Base-by-base conservation (phyloP, 1,140 invertebrate genomes). In the Phocides pigmalion region DNA sequence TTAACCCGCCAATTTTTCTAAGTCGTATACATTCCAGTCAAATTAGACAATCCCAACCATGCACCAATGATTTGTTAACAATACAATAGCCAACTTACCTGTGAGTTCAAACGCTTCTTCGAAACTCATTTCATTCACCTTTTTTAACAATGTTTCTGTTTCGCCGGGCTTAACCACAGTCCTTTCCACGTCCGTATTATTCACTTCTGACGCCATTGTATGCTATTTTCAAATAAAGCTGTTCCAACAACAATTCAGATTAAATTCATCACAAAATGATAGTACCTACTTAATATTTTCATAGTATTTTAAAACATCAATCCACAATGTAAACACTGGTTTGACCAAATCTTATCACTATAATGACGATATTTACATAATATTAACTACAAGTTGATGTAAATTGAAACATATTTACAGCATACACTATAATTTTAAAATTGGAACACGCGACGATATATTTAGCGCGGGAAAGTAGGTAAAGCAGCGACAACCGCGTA, bases 91-190 rank as follows among this genome's bases (percentile, higher is more conserved):
- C 54, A 50, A 68, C 47, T 74, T 68, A 89, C 86, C 86, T 58
- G 84, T 87, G 20, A 81, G 25, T 61, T 89, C 84, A 56, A 89
- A 83, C 5, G 86, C 86, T 58, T 86, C 84, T 72, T 89, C 86
- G 51, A 89, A 89, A 11, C 50, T 72, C 0, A 77, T 47, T 70
- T 89, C 83, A 11, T 72, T 80, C 4, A 68, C 37, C 46, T 79
- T 85, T 37, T 56, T 68, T 4, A 71, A 49, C 66, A 46, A 68
- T 42, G 70, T 78, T 11, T 76, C 73, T 9, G 44, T 50, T 14
- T 73, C 73, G 8, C n/a, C 25, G 6, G 35, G 15, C 6, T 50
- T 54, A 11, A 20, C 53, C 16, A 5, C 16, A 28, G 37, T 42
- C 8, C 39, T 42, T 56, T 56, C 53, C 9, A 56, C 16, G 9